Conservation (phyloP, 2,888 invertebrate genomes). For the Melinopterus prodromus region DNA sequence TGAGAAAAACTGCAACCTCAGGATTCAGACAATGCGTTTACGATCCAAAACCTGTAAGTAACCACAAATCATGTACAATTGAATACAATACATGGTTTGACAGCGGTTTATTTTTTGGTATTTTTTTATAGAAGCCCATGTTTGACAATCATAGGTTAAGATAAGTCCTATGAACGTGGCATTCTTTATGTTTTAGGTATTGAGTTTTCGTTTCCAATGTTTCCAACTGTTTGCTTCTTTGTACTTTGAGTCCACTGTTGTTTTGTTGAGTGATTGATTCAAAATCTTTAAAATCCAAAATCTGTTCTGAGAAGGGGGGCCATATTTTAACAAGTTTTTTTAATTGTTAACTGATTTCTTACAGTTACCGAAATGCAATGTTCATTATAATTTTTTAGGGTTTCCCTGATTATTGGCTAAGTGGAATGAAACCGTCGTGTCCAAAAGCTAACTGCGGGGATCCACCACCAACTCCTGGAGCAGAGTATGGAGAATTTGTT, state of each 20-base stretch:
- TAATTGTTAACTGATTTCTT: not conserved
- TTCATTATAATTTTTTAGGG: conserved; percentile 64
- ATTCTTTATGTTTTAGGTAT: too few species aligned
- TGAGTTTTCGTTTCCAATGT: too few species aligned
- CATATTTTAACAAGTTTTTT: not conserved
- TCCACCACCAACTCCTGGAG: conserved; percentile 91
- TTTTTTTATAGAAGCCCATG: too few species aligned
- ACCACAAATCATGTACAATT: not conserved
- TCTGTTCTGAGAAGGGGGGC: too few species aligned
- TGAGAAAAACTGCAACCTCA: conserved; percentile 83
- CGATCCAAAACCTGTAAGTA: conserved; percentile 83
- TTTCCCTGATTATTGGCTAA: conserved; percentile 89
- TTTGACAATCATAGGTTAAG: too few species aligned
- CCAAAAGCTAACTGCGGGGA: conserved; percentile 91
- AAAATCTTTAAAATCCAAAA: too few species aligned
- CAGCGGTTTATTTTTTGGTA: not conserved
- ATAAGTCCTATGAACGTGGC: too few species aligned
- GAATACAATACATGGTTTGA: not conserved
- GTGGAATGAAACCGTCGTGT: conserved; percentile 85
- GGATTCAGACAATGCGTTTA: conserved; percentile 94
- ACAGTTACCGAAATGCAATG: not conserved
- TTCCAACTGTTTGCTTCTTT: too few species aligned
- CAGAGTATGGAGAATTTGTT: conserved; percentile 87
- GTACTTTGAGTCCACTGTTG: too few species aligned
- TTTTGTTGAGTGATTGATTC: too few species aligned